Conservation (phyloP, 2,797 vertebrate genomes). For the Taenioides sp. region DNA sequence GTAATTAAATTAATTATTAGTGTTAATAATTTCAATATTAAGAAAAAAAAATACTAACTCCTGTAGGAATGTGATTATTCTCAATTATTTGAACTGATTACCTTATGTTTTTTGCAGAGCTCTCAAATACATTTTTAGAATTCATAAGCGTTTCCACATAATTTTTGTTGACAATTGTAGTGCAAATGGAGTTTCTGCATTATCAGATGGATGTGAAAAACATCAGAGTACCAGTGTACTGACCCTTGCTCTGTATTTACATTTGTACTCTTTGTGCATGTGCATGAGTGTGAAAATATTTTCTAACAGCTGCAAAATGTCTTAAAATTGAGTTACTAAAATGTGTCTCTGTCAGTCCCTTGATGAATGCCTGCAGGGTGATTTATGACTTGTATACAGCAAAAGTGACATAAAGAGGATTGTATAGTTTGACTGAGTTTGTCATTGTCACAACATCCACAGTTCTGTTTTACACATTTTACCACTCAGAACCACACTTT, state of each 20-base stretch:
- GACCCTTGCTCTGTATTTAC: too few species aligned
- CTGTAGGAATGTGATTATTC: too few species aligned
- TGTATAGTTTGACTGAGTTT: conserved; percentile 7
- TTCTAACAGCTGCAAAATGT: background rate
- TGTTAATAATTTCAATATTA: too few species aligned
- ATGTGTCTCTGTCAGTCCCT: background rate
- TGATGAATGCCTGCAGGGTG: background rate
- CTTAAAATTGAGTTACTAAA: conserved; percentile 1
- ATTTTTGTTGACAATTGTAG: background rate
- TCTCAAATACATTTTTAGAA: too few species aligned
- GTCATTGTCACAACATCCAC: conserved; percentile 1
- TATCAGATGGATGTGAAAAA: background rate
- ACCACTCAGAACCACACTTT: background rate
- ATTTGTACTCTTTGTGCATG: background rate
- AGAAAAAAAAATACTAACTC: too few species aligned
- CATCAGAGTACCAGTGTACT: background rate
- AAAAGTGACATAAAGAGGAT: conserved; percentile 2
- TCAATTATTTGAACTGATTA: too few species aligned
- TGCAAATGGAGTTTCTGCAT: background rate
- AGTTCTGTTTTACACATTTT: background rate
- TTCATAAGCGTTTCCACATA: background rate
- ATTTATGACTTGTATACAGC: conserved; percentile 5
- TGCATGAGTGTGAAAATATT: background rate
- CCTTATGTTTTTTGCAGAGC: too few species aligned
- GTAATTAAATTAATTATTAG: too few species aligned